Evolutionary conservation across 92 coral and sea anemone species (phyloP), one percentile per base, ranked within the genome.

Genomic region (Parazoanthus atlanticus): DNA sequence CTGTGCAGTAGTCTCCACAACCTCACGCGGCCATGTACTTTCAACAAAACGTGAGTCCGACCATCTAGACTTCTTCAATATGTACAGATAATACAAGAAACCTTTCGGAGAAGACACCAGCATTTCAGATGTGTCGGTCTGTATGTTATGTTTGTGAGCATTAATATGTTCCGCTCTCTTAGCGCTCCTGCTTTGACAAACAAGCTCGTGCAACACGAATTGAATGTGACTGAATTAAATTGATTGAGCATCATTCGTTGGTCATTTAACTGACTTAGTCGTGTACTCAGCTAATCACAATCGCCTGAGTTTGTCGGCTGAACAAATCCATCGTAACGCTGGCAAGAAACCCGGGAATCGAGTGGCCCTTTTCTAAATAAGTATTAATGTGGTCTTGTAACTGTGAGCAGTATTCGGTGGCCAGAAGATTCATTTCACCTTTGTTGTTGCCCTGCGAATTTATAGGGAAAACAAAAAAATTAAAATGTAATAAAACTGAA

Each of bases 291-390:
- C 85, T 93, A 15, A 95, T 95, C 69, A 93, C 96, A 17, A 97
- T 94, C 23, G 98, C 96, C 34, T 94, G 98, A 6, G 99, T 96
- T 86, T 97, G 99, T 79, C 96, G 93, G 88, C 95, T 92, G 74
- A 97, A 97, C 61, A 97, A 92, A 47, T 97, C 99, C 70, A 97
- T 92, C 33, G 99, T 97, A 46, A 97, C 95, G 88, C 93, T 94
- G 79, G 98, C 94, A 13, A 97, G 91, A 89, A 97, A 97, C 33
- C 97, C 99, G 1, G 99, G 99, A 40, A 97, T 97, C 13, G 99
- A 97, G 94, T 97, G 96, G 85, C 81, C 91, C 67, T 88, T 93
- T 61, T 79, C 91, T 52, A 97, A 91, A 79, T 97, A 94, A 16
- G 95, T 96, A 33, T 94, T 95, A 80, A 97, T 97, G 78, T 94